Conservation (phyloP, 2,888 invertebrate genomes). For the Eupithecia exiguata region DNA sequence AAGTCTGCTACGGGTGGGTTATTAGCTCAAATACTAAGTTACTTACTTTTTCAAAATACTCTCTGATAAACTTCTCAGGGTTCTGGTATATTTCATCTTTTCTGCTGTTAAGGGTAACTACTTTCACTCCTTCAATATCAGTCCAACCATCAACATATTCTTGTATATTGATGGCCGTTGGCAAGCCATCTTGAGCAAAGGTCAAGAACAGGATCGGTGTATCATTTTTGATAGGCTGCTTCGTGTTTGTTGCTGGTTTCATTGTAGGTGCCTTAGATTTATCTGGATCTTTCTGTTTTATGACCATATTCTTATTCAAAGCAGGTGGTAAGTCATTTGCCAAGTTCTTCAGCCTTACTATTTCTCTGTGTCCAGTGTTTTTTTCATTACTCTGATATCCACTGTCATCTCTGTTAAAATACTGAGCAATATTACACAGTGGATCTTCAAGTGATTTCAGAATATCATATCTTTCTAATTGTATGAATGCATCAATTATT, state of each 20-base stretch:
- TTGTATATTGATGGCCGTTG: slow-evolving; percentile 75
- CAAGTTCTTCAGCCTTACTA: slow-evolving; percentile 69
- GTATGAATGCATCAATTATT: slow-evolving; percentile 75
- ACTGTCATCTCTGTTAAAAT: slow-evolving; percentile 74
- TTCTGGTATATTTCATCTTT: slow-evolving; percentile 79
- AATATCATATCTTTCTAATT: slow-evolving; percentile 80
- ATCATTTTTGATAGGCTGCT: slow-evolving; percentile 58
- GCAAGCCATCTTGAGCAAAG: slow-evolving; percentile 80
- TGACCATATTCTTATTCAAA: slow-evolving; percentile 64
- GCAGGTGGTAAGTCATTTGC: slow-evolving; percentile 72
- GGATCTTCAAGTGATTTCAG: slow-evolving; percentile 77
- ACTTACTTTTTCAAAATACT: slow-evolving; percentile 82
- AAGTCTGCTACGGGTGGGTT: neutral
- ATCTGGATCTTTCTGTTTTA: slow-evolving; percentile 60
- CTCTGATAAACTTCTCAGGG: slow-evolving; percentile 82
- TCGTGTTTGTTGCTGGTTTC: slow-evolving; percentile 50
- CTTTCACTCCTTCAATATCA: slow-evolving; percentile 66
- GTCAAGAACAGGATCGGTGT: slow-evolving; percentile 77
- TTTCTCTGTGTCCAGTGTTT: slow-evolving; percentile 63
- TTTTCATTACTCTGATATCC: slow-evolving; percentile 74
- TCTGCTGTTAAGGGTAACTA: slow-evolving; percentile 77
- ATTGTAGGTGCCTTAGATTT: slow-evolving; percentile 57
- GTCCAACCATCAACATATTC: slow-evolving; percentile 76
- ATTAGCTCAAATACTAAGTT: neutral
- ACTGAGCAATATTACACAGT: slow-evolving; percentile 66